A percentile compares a stretch with the other conserved stretches of the same genome.
Evolutionary conservation across 2,797 vertebrate genomes (phyloP).

Genomic region (Ataeniobius toweri): DNA sequence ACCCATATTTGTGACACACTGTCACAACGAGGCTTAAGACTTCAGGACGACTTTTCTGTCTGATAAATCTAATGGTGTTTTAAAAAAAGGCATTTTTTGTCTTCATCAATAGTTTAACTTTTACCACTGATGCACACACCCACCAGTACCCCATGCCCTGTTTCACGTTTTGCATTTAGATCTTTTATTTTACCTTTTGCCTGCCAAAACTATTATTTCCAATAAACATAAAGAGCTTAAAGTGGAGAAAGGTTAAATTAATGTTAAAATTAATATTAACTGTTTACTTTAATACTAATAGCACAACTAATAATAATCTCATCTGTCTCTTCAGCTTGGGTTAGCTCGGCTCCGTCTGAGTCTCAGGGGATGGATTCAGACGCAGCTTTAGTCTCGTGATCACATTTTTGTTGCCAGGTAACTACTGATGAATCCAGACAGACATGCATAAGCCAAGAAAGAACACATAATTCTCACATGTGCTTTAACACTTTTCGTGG

Average conservation of each 20-base stretch:
- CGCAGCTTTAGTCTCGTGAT: slow-evolving; percentile 5
- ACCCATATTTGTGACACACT: slow-evolving; percentile 20
- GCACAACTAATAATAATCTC: neutral
- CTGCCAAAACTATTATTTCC: neutral
- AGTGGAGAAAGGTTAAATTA: neutral
- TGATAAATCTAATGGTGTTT: neutral
- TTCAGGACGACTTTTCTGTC: slow-evolving; percentile 49
- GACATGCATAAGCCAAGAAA: neutral
- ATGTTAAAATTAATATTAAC: neutral
- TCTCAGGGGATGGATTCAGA: slow-evolving; percentile 14
- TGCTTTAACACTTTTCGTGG: neutral
- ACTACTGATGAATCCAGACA: slow-evolving; percentile 20
- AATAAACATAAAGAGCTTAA: neutral
- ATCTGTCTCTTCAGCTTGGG: neutral
- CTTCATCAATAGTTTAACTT: neutral
- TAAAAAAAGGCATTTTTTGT: neutral
- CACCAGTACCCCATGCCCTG: neutral
- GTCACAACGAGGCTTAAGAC: slow-evolving; percentile 47
- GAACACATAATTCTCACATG: neutral
- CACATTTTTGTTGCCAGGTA: slow-evolving; percentile 25
- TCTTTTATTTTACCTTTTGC: slow-evolving; percentile 1
- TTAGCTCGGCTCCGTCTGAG: slow-evolving; percentile 9
- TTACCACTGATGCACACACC: neutral
- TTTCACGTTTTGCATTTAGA: slow-evolving; percentile 36
- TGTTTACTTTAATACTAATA: neutral